Evolutionary conservation across 2,797 vertebrate species (phyloP), one percentile per base, ranked within the genome.

Genomic region (Sylvia borin): DNA sequence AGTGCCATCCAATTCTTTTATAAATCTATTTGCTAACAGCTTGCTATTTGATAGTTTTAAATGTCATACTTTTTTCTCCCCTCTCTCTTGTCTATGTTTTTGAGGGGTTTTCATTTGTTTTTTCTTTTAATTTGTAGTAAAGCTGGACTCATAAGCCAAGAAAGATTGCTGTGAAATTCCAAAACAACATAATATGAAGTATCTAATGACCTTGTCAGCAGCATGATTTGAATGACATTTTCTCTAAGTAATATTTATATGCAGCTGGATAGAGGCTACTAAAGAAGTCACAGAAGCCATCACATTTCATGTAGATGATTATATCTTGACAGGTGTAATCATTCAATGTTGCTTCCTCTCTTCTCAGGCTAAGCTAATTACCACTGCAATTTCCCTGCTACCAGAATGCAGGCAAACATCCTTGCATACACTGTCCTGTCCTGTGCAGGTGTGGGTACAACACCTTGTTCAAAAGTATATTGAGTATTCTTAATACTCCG

Each of bases 41-140:
- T 88, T 86, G 31, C 47, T 95, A 9, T 87, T 80, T 88, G 72
- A 75, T 31, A 57, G 27, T 74, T 90, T 86, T n/a, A 94, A 96
- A 92, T 26, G 16, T 24, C 2, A 1, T n/a, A 5, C 22, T 18
- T 40, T 32, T 45, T 24, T 9, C 13, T 3, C 2, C 10, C 3
- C 2, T 11, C 17, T 34, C 7, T 29, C 3, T 40, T 2, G 3
- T 27, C 7, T 71, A 14, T 38, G 26, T 61, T 61, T 61, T 40
- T 14, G 36, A 18, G 13, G 17, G 9, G 7, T 58, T 14, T 15
- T 10, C 32, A 19, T n/a, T 12, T 24, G 31, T 17, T 17, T 4
- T n/a, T 26, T 53, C 10, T 12, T 26, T 50, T 38, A 27, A 3
- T 2, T 8, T 82, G 25, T 72, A 60, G 31, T 64, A 83, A 61